Base-by-base conservation (phyloP, 2,797 vertebrate species). In the Oceanodroma leucorhoa region DNA sequence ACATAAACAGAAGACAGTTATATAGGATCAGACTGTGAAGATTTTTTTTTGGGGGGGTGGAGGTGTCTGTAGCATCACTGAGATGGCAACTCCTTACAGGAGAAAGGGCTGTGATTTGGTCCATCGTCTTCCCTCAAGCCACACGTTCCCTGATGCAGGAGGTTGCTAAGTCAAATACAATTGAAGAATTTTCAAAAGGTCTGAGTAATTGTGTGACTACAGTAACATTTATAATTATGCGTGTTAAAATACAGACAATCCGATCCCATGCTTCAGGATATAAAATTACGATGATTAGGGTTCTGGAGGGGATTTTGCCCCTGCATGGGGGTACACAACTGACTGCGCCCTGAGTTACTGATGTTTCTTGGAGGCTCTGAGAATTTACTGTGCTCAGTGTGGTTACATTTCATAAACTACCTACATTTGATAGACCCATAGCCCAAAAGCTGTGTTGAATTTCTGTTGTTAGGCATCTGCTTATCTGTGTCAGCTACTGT, bases 401-500 rank as follows among this genome's bases (percentile, higher is more conserved):
- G 12, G 34, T 50, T 77, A 21, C 6, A 6, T 53, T 79, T 87
- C 53, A 40, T 32, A 40, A 75, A 38, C 38, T 81, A 27, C 17
- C 38, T 57, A 64, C 76, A 60, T 87, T 77, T 93, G 64, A 66
- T 95, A 83, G 73, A 45, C 34, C 0, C 5, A 79, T 53, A 83
- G 36, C 58, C 19, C 36, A 55, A 83, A 78, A 94, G 8, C 66
- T 91, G 83, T 69, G 66, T 58, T 66, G 54, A 72, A 72, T 95
- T 94, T 91, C 29, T 19, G 1, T 79, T 95, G 61, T 38, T 81
- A 50, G 0, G 1, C 17, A 79, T 79, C 86, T 95, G 78, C 90
- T 70, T 87, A 4, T 55, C 6, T 2, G 3, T 60, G 38, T 71
- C 23, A 86, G 22, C 29, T 83, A 10, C 22, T 58, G 5, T 83